These are phyloP conservation scores for Gobio occitaniae DNA, from an alignment of 2,797 vertebrate genomes.

Conservation along the genomic window DNA sequence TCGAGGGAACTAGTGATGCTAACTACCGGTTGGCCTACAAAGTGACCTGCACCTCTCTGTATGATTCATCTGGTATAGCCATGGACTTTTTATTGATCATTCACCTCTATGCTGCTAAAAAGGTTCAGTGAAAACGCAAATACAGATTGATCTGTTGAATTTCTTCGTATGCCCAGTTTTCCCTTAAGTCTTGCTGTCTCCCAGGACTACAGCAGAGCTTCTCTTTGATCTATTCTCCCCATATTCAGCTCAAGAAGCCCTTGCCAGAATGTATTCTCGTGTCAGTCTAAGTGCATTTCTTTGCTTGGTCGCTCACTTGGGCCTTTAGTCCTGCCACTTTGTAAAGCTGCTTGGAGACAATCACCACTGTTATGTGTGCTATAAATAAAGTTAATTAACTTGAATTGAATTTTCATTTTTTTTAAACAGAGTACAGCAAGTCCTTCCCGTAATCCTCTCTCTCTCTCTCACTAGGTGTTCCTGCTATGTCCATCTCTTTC, in stretches of 20 bases:
- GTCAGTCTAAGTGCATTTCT: slow-evolving; percentile 29
- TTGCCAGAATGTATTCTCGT: slow-evolving; percentile 12
- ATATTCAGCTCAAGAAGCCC: not conserved
- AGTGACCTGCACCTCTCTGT: no score
- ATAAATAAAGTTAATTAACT: slow-evolving; percentile 41
- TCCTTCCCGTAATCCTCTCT: slow-evolving; percentile 16
- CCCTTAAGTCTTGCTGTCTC: not conserved
- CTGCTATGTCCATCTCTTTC: slow-evolving; percentile 46
- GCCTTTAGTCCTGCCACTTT: slow-evolving; percentile 39
- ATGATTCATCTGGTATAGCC: not conserved
- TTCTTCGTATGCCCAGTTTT: not conserved
- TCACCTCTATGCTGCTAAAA: not conserved
- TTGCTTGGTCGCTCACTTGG: slow-evolving; percentile 36
- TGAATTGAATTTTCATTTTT: not conserved
- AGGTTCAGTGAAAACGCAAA: not conserved
- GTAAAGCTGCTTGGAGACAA: slow-evolving; percentile 20
- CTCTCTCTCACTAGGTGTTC: slow-evolving; percentile 35
- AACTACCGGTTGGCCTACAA: no score
- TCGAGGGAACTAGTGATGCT: no score
- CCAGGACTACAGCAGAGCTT: slow-evolving; percentile 9
- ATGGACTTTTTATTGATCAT: not conserved
- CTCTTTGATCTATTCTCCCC: slow-evolving; percentile 25
- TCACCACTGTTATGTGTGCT: slow-evolving; percentile 26
- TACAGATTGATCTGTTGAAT: not conserved
- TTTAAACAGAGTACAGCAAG: not conserved